Evolutionary conservation across 2,113 vertebrate genomes (phyloP), one percentile per base, ranked within the genome.

Genomic region (Heterocephalus glaber): DNA sequence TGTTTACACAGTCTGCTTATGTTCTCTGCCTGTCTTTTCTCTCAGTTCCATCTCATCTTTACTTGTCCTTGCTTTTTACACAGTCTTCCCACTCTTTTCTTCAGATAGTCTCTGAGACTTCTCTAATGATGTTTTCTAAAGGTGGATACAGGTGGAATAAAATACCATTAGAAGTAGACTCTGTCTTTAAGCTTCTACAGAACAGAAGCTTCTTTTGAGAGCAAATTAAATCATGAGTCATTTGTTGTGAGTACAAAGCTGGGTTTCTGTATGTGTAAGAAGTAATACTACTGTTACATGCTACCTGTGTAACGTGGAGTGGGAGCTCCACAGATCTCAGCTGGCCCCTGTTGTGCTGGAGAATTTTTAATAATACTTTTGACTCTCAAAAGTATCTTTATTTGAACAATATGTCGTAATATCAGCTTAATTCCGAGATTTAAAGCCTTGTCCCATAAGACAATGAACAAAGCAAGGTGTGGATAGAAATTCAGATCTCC

Each of bases 51-150:
- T 20, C 41, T 88, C 10, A 9, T 3, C 38, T 54, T 30, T 13
- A 7, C 63, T 63, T 58, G 52, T 63, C 7, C 2, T 1, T 44
- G 54, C 68, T 14, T 56, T 38, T 14, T 44, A 61, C 3, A 38
- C 3, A 13, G 14, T 63, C 11, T 68, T n/a, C 72, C 17, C 13
- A 13, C 56, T 54, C 47, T 33, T 47, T 9, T 54, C 56, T 76
- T 79, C 44, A 92, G 30, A 17, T 10, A 33, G 10, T 68, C 63
- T 90, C 54, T 65, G 76, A 93, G 85, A 49, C 22, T 87, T 86
- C 16, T 76, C 79, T 86, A 66, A 26, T 61, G 61, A 24, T 17
- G 20, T 83, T 85, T 96, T 60, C 44, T 93, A 49, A 89, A 80
- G 54, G 58, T 84, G 16, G 66, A 83, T 74, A 56, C 92, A 86